These are phyloP conservation scores for Uria aalge DNA, from an alignment of 2,113 vertebrate genomes.

Conservation along the genomic window DNA sequence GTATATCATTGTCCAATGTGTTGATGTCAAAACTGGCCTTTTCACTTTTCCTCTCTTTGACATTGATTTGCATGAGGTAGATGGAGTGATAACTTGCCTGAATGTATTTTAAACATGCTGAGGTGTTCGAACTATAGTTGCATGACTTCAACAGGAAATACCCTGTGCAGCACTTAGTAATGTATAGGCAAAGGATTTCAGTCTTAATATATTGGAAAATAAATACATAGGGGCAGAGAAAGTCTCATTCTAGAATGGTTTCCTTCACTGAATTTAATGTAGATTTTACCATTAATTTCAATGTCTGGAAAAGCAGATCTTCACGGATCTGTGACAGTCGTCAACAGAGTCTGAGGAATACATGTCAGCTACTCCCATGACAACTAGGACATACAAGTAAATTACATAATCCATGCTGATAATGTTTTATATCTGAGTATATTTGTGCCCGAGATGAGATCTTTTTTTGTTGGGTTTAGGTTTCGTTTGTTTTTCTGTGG, in stretches of 20 bases:
- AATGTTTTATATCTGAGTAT: neutral
- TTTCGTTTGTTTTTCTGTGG: neutral
- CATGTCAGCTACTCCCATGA: neutral
- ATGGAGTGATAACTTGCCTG: accelerated
- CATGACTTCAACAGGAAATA: neutral
- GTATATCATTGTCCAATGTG: neutral
- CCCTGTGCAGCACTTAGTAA: neutral
- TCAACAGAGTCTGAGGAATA: neutral
- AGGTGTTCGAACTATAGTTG: neutral
- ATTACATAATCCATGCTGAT: neutral
- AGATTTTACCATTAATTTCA: neutral
- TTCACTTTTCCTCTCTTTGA: neutral
- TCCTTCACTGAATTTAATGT: neutral
- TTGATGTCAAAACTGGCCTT: neutral
- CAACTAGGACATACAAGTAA: neutral
- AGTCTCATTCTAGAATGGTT: neutral
- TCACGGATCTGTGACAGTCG: neutral
- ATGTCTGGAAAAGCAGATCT: neutral
- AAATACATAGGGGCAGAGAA: neutral
- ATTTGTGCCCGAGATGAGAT: accelerated
- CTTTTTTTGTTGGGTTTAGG: neutral
- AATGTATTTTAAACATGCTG: neutral
- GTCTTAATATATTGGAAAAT: neutral
- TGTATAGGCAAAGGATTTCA: neutral
- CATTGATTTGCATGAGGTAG: accelerated